Evolutionary conservation across 2,888 invertebrate species (phyloP).

Genomic region (Octonoba sinensis): DNA sequence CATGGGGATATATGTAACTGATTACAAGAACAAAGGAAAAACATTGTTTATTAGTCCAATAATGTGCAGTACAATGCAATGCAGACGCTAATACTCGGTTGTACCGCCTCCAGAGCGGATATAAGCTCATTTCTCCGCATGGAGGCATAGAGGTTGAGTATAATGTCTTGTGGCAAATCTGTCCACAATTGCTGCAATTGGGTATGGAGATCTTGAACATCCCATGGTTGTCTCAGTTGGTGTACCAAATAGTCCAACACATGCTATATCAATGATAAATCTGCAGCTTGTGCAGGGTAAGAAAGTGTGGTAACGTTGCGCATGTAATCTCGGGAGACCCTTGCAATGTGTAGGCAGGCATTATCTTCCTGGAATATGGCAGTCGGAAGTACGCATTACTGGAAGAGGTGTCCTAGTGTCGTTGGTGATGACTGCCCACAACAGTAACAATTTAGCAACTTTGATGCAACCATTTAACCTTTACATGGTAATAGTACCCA

Average conservation of each 20-base stretch:
- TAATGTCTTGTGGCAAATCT: constrained; percentile 7
- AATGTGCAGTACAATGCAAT: too few species aligned
- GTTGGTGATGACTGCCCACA: too few species aligned
- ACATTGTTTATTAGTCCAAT: too few species aligned
- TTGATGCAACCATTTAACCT: too few species aligned
- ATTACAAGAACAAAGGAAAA: too few species aligned
- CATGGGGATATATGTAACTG: too few species aligned
- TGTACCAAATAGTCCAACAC: background rate
- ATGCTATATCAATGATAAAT: constrained; percentile 5
- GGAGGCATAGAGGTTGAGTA: background rate
- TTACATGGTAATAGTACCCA: too few species aligned
- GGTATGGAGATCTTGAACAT: background rate
- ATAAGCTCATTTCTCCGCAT: background rate
- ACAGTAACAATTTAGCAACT: too few species aligned
- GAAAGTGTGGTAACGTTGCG: background rate
- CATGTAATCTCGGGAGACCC: background rate
- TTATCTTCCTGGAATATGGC: constrained; percentile 1
- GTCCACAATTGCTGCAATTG: constrained; percentile 1
- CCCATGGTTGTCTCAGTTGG: background rate
- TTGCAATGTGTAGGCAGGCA: constrained; percentile 4
- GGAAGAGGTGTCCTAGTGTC: too few species aligned
- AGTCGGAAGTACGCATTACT: too few species aligned
- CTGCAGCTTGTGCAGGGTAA: background rate
- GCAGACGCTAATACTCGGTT: too few species aligned
- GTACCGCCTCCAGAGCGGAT: background rate